Conservation (phyloP, 2,113 vertebrate species). For the Rhea pennata region DNA sequence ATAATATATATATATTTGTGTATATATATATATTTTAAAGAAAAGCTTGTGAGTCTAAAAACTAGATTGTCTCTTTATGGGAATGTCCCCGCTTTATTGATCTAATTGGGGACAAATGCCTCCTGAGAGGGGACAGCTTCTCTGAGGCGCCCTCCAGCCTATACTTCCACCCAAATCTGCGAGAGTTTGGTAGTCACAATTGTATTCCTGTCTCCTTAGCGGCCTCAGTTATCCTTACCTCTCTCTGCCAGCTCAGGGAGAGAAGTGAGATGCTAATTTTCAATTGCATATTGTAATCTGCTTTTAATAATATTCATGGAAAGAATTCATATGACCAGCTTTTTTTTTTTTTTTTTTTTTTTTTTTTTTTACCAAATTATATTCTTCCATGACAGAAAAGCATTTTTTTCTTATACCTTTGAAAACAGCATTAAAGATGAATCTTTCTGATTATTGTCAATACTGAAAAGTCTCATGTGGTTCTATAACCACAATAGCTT, state of each 20-base stretch:
- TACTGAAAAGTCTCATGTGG: neutral
- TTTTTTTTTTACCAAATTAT: constrained; percentile 1
- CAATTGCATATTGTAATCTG: neutral
- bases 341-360: too few species aligned
- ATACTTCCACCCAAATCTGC: neutral
- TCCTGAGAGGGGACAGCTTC: neutral
- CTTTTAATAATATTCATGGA: constrained; percentile 12
- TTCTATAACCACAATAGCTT: neutral
- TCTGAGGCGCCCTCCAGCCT: neutral
- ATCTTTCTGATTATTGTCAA: constrained; percentile 42
- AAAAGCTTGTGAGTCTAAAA: neutral
- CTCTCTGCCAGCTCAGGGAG: neutral
- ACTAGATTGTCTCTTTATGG: neutral
- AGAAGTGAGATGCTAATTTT: neutral
- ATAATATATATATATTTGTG: too few species aligned
- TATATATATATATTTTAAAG: neutral
- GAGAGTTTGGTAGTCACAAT: neutral
- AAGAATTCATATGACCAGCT: neutral
- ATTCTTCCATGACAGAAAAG: constrained; percentile 12
- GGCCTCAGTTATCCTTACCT: neutral
- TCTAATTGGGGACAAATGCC: neutral
- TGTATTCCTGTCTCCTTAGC: neutral
- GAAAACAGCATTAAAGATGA: neutral
- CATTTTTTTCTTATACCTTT: constrained; percentile 8
- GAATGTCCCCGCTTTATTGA: neutral